These are phyloP conservation scores for Corvus moneduloides DNA, from an alignment of 2,113 vertebrate genomes.

Conservation along the genomic window DNA sequence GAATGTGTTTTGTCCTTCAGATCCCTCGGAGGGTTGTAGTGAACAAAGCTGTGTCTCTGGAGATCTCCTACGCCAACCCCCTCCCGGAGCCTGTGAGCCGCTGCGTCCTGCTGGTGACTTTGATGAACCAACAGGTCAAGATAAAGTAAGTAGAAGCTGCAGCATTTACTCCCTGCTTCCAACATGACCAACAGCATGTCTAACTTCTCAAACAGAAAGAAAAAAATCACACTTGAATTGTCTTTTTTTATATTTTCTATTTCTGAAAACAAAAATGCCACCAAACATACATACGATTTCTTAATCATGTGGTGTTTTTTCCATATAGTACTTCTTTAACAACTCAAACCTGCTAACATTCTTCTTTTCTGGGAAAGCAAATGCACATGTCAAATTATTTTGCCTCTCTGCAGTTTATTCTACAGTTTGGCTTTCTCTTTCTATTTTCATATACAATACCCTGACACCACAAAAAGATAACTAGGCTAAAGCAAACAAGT, in stretches of 20 bases:
- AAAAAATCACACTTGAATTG: not conserved
- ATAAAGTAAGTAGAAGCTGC: conserved; percentile 58
- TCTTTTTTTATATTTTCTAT: not conserved
- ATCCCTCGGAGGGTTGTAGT: conserved; percentile 25
- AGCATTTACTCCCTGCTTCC: not conserved
- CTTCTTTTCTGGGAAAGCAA: not conserved
- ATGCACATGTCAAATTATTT: not conserved
- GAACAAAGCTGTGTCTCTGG: conserved; percentile 39
- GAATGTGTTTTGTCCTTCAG: not conserved
- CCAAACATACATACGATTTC: not conserved
- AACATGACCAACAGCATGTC: not conserved
- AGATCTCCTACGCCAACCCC: conserved; percentile 68
- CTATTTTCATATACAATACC: not conserved
- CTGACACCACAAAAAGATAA: not conserved
- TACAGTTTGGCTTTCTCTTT: not conserved
- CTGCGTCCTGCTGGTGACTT: conserved; percentile 71
- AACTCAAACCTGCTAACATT: not conserved
- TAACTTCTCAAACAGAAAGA: not conserved
- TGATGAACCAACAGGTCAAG: conserved; percentile 63
- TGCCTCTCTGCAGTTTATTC: not conserved
- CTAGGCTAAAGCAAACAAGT: not conserved
- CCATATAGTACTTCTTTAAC: not conserved
- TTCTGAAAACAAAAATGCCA: not conserved
- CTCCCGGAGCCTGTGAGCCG: conserved; percentile 52
- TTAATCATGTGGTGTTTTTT: not conserved